A percentile compares a stretch with the other conserved stretches of the same genome.
Conservation (phyloP, 2,797 vertebrate genomes). For the Liparis tanakae region DNA sequence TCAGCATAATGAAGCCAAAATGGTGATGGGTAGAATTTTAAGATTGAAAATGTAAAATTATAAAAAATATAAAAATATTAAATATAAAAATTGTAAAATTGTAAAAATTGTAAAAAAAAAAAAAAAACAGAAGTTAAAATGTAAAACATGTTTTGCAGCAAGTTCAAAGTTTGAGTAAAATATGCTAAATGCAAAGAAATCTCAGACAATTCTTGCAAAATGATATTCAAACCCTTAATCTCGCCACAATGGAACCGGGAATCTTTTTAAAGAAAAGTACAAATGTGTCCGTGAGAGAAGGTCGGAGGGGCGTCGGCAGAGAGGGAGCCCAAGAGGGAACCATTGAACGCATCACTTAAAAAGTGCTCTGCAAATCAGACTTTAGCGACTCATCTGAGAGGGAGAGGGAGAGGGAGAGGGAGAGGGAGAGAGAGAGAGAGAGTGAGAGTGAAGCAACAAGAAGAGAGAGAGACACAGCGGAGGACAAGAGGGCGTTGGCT, state of each 20-base stretch:
- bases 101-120: too few species aligned
- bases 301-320: conserved; percentile 61
- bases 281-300: conserved; percentile 28
- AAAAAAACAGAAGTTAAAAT: too few species aligned
- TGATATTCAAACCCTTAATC: too few species aligned
- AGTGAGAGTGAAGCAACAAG: background rate
- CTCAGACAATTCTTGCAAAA: too few species aligned
- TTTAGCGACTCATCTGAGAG: conserved; percentile 50
- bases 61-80: too few species aligned
- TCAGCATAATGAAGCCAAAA: conserved; percentile 27
- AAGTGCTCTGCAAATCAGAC: conserved; percentile 71
- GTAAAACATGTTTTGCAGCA: too few species aligned
- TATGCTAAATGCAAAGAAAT: too few species aligned
- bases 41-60: conserved; percentile 18
- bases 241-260: too few species aligned
- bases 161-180: too few species aligned
- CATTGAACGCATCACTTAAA: conserved; percentile 62
- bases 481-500: conserved; percentile 72
- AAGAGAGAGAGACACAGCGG: conserved; percentile 2
- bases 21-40: conserved; percentile 38
- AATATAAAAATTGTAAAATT: too few species aligned
- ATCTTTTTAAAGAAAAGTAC: too few species aligned
- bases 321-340: conserved; percentile 49
- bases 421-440: background rate
- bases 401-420: conserved; percentile 26